Evolutionary conservation across 2,888 invertebrate genomes (phyloP), one percentile per base, ranked within the genome.

Genomic region (Heliconius hortense): DNA sequence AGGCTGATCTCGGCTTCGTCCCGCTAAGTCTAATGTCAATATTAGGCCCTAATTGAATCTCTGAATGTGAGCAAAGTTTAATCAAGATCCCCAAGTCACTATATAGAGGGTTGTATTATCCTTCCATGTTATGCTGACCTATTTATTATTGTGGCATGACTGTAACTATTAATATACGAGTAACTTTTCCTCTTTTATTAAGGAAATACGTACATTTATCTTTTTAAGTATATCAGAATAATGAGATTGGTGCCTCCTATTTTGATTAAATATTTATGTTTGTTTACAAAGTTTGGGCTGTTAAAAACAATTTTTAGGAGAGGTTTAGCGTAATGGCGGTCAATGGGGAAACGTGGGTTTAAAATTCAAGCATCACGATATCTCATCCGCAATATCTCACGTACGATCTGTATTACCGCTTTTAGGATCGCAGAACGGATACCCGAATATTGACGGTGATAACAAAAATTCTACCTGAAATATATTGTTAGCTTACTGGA

Each of bases 371-470:
- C 87, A 87, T 91, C 89, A 89, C 88, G 85, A 87, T 88, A 88
- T 83, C 82, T 81, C 82, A 80, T 81, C 80, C 78, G 64, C 77
- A 86, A 87, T 86, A 92, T 93, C 92, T 91, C 93, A 93, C 93
- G 93, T 93, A 86, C 90, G 84, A 92, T 93, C 92, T 90, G 88
- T 89, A 92, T 91, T 89, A 86, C 90, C 87, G 83, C 86, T 88
- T 88, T 84, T 81, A 85, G 87, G 88, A 84, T 84, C 84, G 82
- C 81, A 79, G 85, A 84, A 84, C 82, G 83, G 85, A 84, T 85
- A 86, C 84, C 84, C 82, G 82, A 87, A 89, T 86, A 85, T 84
- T 84, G 82, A 82, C 82, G 84, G 82, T 80, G 88, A 87, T 89
- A 89, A 86, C 85, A 84, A 86, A 87, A 88, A 87, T 84, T 82